phyloP scores from a whole-genome alignment of 35 echinoderm and acorn worm genomes.

The Strongylocentrotus purpuratus region DNA sequence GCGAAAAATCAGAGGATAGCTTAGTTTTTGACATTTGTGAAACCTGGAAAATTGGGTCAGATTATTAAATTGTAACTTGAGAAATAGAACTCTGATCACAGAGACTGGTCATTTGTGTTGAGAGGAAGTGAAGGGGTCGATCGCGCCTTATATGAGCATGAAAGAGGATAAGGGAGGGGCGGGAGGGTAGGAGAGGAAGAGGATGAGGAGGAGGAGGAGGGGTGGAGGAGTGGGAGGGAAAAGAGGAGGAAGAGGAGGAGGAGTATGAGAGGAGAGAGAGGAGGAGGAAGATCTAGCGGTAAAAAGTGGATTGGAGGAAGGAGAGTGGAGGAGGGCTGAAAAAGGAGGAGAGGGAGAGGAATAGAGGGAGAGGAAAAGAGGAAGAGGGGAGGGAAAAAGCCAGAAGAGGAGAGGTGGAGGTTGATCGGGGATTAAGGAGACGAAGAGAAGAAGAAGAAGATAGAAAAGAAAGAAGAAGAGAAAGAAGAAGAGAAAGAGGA shows the following conservation, averaged over 20 bases:
- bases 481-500: not conserved
- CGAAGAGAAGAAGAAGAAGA: not conserved
- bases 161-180: slow-evolving; percentile 1
- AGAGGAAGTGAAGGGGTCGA: not conserved
- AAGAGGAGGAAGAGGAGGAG: not conserved
- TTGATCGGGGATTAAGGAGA: not conserved
- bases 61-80: slow-evolving; percentile 33
- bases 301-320: not conserved
- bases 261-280: not conserved
- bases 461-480: too few relatives aligned
- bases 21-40: not conserved
- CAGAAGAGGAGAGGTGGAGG: not conserved
- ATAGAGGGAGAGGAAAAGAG: not conserved
- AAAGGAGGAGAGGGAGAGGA: not conserved
- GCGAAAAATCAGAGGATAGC: not conserved
- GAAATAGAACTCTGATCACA: not conserved
- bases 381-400: not conserved
- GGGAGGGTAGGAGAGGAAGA: not conserved
- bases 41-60: slow-evolving; percentile 35
- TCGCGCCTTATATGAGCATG: not conserved
- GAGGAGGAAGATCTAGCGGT: not conserved
- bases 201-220: not conserved
- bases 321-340: not conserved
- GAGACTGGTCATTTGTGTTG: not conserved
- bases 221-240: not conserved